Percentiles rank a stretch among this genome's conserved stretches.
phyloP scores from a whole-genome alignment of 2,888 invertebrate genomes.

The Dryobota labecula region DNA sequence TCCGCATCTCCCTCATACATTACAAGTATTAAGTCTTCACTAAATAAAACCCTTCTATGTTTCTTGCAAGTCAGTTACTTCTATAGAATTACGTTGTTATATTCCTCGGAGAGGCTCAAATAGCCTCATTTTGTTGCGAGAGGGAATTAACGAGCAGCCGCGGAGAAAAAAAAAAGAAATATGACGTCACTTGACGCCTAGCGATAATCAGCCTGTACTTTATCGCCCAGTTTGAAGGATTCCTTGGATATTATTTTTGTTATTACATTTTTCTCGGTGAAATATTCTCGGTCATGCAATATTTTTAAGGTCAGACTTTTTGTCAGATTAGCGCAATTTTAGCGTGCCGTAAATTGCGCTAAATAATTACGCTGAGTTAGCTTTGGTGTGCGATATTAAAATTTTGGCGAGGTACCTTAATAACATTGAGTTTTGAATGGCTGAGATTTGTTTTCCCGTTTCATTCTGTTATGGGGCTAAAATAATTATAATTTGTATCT shows the following conservation, averaged over 20 bases:
- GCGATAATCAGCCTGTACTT: conserved; percentile 77
- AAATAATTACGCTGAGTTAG: conserved; percentile 62
- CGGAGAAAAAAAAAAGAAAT: conserved; percentile 76
- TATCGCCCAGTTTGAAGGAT: conserved; percentile 74
- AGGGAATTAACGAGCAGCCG: conserved; percentile 77
- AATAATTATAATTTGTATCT: conserved; percentile 42
- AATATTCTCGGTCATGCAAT: conserved; percentile 54
- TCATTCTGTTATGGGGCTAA: conserved; percentile 37
- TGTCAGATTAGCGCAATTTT: conserved; percentile 62
- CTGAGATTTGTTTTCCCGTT: conserved; percentile 42
- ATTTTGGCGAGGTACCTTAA: conserved; percentile 47
- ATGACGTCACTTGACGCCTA: conserved; percentile 78
- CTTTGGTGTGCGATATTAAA: conserved; percentile 65
- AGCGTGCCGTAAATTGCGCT: conserved; percentile 61
- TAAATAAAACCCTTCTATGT: conserved; percentile 63
- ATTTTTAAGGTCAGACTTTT: conserved; percentile 64
- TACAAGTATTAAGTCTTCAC: conserved; percentile 57
- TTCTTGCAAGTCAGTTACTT: conserved; percentile 73
- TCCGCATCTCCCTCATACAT: conserved; percentile 28
- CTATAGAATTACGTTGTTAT: conserved; percentile 75
- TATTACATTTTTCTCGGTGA: conserved; percentile 66
- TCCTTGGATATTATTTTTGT: conserved; percentile 72
- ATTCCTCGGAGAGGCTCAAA: conserved; percentile 74
- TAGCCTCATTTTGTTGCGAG: conserved; percentile 76
- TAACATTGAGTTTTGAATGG: conserved; percentile 57